phyloP scores from a whole-genome alignment of 2,113 vertebrate species.

The Sakesphorus luctuosus region DNA sequence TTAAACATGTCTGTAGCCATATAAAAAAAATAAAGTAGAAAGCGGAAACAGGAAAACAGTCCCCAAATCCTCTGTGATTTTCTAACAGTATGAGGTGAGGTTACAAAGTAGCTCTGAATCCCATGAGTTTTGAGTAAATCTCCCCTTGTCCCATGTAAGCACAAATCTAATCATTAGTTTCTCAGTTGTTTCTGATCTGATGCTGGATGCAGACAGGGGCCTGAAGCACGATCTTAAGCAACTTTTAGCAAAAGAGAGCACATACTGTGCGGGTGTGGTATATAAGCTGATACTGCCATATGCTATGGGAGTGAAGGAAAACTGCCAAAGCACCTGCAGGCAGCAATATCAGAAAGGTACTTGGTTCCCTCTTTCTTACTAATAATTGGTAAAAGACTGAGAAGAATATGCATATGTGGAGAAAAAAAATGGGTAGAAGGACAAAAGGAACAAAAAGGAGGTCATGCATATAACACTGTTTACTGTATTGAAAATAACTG shows the following conservation, averaged over 20 bases:
- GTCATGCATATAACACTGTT: neutral
- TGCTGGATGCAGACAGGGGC: neutral
- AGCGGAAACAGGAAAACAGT: neutral
- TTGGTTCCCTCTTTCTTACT: neutral
- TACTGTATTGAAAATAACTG: neutral
- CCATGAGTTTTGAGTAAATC: rapidly evolving
- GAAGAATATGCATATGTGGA: neutral
- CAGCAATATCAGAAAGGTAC: neutral
- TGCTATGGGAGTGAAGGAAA: neutral
- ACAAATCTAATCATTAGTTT: neutral
- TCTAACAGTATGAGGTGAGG: neutral
- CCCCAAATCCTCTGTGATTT: neutral
- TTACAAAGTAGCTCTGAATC: neutral
- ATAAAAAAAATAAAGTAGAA: neutral
- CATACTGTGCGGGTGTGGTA: neutral
- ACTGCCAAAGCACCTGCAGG: conserved; percentile 7
- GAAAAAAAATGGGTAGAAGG: neutral
- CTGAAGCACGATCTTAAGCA: neutral
- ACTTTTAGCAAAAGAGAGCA: neutral
- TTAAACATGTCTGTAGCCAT: neutral
- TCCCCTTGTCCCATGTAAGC: neutral
- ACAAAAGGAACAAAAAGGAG: neutral
- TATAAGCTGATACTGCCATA: neutral
- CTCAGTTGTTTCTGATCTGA: neutral
- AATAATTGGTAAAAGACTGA: neutral